These are phyloP conservation scores for Dromas ardeola DNA, from an alignment of 2,113 vertebrate species.

Conservation along the genomic window DNA sequence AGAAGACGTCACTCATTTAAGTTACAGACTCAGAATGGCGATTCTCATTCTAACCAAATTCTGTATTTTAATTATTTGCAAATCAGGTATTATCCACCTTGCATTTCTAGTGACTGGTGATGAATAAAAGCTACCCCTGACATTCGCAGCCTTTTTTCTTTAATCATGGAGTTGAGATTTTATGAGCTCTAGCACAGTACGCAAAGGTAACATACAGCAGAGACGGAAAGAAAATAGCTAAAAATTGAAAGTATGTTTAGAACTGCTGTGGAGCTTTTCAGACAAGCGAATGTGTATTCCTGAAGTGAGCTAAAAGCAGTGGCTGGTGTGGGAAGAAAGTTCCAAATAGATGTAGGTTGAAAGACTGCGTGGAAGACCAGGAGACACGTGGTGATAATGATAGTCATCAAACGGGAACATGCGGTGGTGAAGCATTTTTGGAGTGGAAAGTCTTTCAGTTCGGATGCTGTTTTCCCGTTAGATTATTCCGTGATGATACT, in stretches of 20 bases:
- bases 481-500: background rate
- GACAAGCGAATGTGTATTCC: background rate
- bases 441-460: background rate
- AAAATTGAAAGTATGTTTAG: background rate
- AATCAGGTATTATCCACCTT: background rate
- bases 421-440: background rate
- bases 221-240: conserved; percentile 5
- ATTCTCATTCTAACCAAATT: background rate
- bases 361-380: background rate
- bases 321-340: conserved; percentile 36
- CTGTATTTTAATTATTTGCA: background rate
- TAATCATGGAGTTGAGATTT: background rate
- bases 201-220: background rate
- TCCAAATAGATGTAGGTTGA: conserved; percentile 2
- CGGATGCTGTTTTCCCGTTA: background rate
- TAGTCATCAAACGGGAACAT: background rate
- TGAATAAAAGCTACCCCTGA: background rate
- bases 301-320: conserved; percentile 48
- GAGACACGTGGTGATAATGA: background rate
- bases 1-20: background rate
- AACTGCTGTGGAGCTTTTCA: background rate
- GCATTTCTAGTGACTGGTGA: background rate
- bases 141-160: background rate
- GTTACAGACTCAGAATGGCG: background rate
- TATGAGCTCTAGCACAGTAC: background rate